phyloP scores from a whole-genome alignment of 2,888 invertebrate species.

The Coelinius sp. region DNA sequence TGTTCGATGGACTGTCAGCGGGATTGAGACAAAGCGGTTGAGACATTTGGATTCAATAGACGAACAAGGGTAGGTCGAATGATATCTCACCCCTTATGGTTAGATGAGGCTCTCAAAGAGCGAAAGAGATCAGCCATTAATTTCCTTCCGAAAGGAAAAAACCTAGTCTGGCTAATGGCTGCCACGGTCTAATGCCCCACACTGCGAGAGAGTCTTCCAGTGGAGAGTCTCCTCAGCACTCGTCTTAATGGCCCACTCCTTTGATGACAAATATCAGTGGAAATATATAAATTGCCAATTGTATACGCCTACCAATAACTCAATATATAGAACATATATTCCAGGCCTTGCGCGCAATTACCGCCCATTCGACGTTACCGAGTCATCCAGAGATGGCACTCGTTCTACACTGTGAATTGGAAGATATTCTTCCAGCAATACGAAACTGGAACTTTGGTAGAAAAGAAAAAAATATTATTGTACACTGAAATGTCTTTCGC shows the following conservation, averaged over 20 bases:
- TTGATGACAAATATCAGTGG: conserved; percentile 71
- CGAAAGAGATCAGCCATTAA: conserved; percentile 66
- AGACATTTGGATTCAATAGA: conserved; percentile 2
- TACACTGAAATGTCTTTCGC: neutral
- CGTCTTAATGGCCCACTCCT: conserved; percentile 69
- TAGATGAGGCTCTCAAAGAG: conserved; percentile 32
- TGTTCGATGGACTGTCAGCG: conserved; percentile 32
- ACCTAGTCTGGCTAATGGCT: conserved; percentile 66
- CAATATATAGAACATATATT: conserved; percentile 33
- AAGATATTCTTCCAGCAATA: neutral
- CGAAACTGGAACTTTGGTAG: neutral
- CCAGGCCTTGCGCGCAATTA: neutral
- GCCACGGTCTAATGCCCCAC: conserved; percentile 70
- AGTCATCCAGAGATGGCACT: neutral
- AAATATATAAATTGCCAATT: conserved; percentile 69
- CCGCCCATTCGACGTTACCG: neutral
- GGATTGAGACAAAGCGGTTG: conserved; percentile 18
- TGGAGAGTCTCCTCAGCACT: conserved; percentile 54
- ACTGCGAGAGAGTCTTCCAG: conserved; percentile 62
- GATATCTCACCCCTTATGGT: conserved; percentile 4
- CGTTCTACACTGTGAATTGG: neutral
- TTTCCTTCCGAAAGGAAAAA: conserved; percentile 66
- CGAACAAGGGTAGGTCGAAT: neutral
- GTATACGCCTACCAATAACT: conserved; percentile 46
- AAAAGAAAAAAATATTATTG: neutral